A percentile compares a stretch with the other conserved stretches of the same genome.
phyloP scores from a whole-genome alignment of 2,113 vertebrate genomes.

The Ammospiza caudacuta region DNA sequence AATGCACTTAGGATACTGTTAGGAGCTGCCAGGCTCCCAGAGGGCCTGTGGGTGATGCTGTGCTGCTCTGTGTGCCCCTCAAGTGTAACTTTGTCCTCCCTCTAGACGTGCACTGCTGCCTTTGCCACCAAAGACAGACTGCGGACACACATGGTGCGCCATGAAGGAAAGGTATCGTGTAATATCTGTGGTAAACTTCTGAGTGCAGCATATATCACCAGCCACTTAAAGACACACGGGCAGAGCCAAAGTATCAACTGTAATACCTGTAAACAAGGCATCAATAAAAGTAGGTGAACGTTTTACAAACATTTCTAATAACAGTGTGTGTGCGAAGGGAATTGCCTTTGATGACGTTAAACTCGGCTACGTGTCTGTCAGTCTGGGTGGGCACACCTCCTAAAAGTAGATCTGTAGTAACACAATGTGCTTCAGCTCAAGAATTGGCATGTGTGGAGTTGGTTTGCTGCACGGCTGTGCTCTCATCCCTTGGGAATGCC shows the following conservation, averaged over 20 bases:
- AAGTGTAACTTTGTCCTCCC: constrained; percentile 72
- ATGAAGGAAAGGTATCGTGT: constrained; percentile 97
- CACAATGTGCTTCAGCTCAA: neutral
- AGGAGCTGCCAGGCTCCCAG: constrained; percentile 24
- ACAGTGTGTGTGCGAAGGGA: constrained; percentile 5
- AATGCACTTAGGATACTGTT: neutral
- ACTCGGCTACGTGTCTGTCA: neutral
- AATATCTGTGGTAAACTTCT: constrained; percentile 99
- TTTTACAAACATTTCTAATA: constrained; percentile 54
- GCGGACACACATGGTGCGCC: constrained; percentile 97
- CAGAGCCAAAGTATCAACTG: constrained; percentile 93
- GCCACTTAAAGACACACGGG: constrained; percentile 98
- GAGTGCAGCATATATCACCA: constrained; percentile 97
- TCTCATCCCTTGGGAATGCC: neutral
- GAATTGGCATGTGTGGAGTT: neutral
- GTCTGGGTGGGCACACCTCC: neutral
- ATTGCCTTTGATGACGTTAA: neutral
- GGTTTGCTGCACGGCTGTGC: constrained; percentile 19
- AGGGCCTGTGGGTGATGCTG: neutral
- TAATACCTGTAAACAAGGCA: constrained; percentile 97
- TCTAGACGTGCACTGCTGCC: constrained; percentile 95
- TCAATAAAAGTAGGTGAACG: constrained; percentile 80
- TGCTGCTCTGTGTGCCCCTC: constrained; percentile 65
- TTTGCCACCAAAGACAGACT: constrained; percentile 99
- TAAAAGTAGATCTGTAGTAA: neutral